phyloP scores from a whole-genome alignment of 2,113 vertebrate genomes.

The Sminthopsis crassicaudata region DNA sequence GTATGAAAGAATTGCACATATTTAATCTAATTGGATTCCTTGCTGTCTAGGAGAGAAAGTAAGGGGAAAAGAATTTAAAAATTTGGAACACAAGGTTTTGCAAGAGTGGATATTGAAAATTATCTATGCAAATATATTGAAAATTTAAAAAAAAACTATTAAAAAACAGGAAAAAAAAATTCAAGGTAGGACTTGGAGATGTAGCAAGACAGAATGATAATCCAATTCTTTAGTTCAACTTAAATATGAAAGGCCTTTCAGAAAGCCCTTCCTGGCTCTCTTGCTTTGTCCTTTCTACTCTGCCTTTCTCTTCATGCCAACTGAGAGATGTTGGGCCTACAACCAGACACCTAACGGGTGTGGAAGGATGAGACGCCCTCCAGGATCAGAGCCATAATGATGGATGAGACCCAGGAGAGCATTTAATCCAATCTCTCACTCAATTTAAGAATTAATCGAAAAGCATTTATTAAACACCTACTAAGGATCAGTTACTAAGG shows the following conservation, averaged over 20 bases:
- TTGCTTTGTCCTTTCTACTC: background rate
- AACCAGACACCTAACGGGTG: background rate
- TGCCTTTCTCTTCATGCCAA: background rate
- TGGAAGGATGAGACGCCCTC: background rate
- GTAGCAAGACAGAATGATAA: background rate
- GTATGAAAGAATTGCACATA: too few relatives aligned
- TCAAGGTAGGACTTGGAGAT: background rate
- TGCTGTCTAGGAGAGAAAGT: too few relatives aligned
- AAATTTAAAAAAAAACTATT: too few relatives aligned
- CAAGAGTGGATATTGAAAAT: too few relatives aligned
- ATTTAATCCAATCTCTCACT: too few relatives aligned
- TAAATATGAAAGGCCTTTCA: background rate
- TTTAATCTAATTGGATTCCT: too few relatives aligned
- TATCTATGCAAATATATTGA: too few relatives aligned
- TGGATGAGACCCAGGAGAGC: background rate
- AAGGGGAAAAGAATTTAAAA: too few relatives aligned
- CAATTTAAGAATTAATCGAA: too few relatives aligned
- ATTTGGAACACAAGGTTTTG: too few relatives aligned
- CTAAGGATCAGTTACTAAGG: too few relatives aligned
- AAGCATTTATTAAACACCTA: too few relatives aligned
- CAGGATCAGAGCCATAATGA: background rate
- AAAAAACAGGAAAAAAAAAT: background rate
- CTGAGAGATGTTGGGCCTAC: background rate
- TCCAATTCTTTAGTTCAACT: background rate
- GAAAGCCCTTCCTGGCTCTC: background rate